Base-by-base conservation (phyloP, 2,797 vertebrate species). In the Paedocypris micromegethes region DNA sequence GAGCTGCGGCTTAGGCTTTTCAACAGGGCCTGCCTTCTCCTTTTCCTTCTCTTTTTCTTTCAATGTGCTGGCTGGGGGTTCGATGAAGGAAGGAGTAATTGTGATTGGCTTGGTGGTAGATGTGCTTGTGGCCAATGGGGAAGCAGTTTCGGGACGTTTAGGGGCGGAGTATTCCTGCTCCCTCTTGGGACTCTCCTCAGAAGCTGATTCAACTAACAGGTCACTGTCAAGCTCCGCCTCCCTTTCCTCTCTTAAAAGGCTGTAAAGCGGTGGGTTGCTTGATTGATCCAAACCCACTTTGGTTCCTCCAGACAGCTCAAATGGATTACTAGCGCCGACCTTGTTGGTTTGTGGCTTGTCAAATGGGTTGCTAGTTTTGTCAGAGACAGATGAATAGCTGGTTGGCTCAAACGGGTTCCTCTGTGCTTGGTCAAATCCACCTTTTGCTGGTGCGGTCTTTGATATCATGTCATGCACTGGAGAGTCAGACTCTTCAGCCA, bases 211-310 rank as follows among this genome's bases (percentile, higher is more conserved):
- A 0, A 98, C 95, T 86, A 99, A 92, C 78, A 99, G 94, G 82
- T 99, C 96, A 1, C 94, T 98, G 88, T 98, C 96, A 0, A 99
- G 93, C 88, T 99, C 96, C 0, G 96, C 96, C 85, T 99, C 96
- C 5, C 96, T 89, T 82, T 99, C 96, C 82, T 98, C 95, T 55
- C 95, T 85, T 81, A 98, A 88, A 80, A 99, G 94, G 87, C 96
- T 99, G 87, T 99, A 98, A 76, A 93, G 90, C 0, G 91, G 91
- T 87, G 89, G 2, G 74, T 92, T 77, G 58, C 73, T 61, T 7
- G 70, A 37, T 38, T 69, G 66, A 42, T 51, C 53, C 3, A 69
- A 59, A 6, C 55, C 58, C 7, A 9, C 42, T 51, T 70, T 77
- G 2, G 6, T 51, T 9, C 56, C 52, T 4, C 43, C 9, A 6